Evolutionary conservation across 2,113 vertebrate genomes (phyloP), one percentile per base, ranked within the genome.

Genomic region (Cairina moschata): DNA sequence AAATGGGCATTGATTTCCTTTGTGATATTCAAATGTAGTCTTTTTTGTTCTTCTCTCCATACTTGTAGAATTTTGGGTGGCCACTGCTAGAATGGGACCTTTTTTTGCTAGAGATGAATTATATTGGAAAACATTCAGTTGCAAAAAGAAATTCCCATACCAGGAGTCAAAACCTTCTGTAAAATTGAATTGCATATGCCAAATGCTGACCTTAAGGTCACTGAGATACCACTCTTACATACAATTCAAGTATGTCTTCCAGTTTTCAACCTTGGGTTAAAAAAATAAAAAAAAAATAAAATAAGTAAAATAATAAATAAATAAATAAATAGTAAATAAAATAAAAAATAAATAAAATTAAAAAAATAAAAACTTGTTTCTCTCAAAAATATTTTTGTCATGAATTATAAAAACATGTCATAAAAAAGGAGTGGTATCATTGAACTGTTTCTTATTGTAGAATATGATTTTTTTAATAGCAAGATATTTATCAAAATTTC

Each of bases 391-490:
- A 28, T 18, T 68, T 96, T 72, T 68, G 2, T 17, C 13, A 46
- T 31, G 5, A 69, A 76, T 42, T 20, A 42, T 18, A 55, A 80
- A 80, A 79, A 31, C 14, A 68, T 34, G 48, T 3, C 4, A 13
- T 58, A 34, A 0, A 9, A 28, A 25, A 25, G 82, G 6, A 20
- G 1, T 28, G 1, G 2, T 31, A 31, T 50, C 10, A 20, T 6
- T 50, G 7, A 55, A 4, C 2, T 72, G 14, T 52, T 73, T 73
- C 25, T 36, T 65, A 52, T 5, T 74, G 8, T 13, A 34, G 4
- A 25, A 7, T 31, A 83, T 76, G 52, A 36, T 44, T 44, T 8
- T 69, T 89, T 77, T 12, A 44, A 55, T 11, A 56, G 2, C 22
- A 68, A 59, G 4, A 44, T 10, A 1, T 52, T 88, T 79, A 8